Evolutionary conservation across 2,113 vertebrate genomes (phyloP), one percentile per base, ranked within the genome.

Genomic region (Aphelocoma coerulescens): DNA sequence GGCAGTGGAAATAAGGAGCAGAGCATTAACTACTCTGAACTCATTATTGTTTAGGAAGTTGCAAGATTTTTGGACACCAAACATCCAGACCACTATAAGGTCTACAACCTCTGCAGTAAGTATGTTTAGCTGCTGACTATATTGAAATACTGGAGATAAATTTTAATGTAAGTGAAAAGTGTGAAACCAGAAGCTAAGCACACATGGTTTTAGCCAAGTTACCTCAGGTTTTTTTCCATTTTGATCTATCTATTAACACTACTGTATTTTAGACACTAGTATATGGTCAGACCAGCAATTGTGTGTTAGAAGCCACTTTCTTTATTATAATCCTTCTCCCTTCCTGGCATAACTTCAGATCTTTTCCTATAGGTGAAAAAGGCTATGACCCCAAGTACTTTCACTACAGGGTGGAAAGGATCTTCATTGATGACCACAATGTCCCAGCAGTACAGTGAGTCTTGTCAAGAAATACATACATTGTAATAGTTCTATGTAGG

Each of bases 101-200:
- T 99, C 89, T 99, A 99, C 97, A 99, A 99, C 95, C 98, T 99
- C 30, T 99, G 99, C 98, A 99, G 99, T 99, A 97, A 98, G 99
- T 99, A 74, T 90, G 16, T 43, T 55, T 84, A 55, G 32, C 41
- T 91, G n/a, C 44, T 91, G 61, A n/a, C 27, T 35, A 0, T 63
- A 13, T 5, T 73, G 84, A 52, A 91, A 81, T 61, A 26, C 30
- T 80, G 24, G 41, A 91, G 48, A 11, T 49, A 5, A 84, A 41
- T 20, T 84, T 41, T 54, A 30, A 41, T 12, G 37, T 59, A 41
- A 95, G 22, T 43, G 16, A 73, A 52, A 72, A 21, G 5, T 58
- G 10, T 77, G 32, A 69, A 68, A 61, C 12, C 32, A 41, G 17
- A 91, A 84, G 41, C 46, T 76, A 48, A 77, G 24, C 12, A 35